Evolutionary conservation across 2,113 vertebrate species (phyloP), one percentile per base, ranked within the genome.

Genomic region (Archocentrus centrarchus): DNA sequence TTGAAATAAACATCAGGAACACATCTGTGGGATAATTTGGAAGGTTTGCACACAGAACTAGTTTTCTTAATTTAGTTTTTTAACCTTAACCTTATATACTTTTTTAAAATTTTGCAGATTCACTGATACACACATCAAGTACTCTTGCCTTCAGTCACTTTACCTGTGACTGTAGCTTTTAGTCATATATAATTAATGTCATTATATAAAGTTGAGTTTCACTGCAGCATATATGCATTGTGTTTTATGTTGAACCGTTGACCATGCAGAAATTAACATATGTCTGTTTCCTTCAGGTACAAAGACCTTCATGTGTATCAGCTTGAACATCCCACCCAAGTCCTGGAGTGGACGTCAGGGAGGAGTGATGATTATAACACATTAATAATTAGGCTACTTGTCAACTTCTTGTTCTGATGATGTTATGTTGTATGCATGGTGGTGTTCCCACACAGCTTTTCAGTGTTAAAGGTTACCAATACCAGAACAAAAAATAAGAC

Each of bases 221-320:
- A 7, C 44, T 70, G 11, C 13, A 44, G 14, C 11, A 13, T 13
- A 13, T 14, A 9, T 44, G 11, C 11, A 37, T 37, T 37, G 39
- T 47, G 27, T 68, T 68, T 68, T 47, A 68, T 61, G 10, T 5
- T 61, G 27, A 61, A 37, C 50, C 59, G 44, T 11, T 35, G 18
- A 32, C 17, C 15, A 27, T 10, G n/a, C 6, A n/a, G 39, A 53
- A 22, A 60, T n/a, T 7, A 59, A 32, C 13, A 3, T 0, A 20
- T 32, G 27, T 44, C 15, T 75, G 37, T 1, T 27, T 79, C 17
- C 5, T 86, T 15, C 77, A 96, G 96, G 47, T 96, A 96, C 81
- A 95, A 80, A 88, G 95, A 96, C 57, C 93, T 96, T 14, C 94
- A 96, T 22, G 92, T 92, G 7, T 96, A 94, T 91, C 94, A 96